These are phyloP conservation scores for Crossocerus cetratus DNA, from an alignment of 2,888 invertebrate species.

Conservation along the genomic window DNA sequence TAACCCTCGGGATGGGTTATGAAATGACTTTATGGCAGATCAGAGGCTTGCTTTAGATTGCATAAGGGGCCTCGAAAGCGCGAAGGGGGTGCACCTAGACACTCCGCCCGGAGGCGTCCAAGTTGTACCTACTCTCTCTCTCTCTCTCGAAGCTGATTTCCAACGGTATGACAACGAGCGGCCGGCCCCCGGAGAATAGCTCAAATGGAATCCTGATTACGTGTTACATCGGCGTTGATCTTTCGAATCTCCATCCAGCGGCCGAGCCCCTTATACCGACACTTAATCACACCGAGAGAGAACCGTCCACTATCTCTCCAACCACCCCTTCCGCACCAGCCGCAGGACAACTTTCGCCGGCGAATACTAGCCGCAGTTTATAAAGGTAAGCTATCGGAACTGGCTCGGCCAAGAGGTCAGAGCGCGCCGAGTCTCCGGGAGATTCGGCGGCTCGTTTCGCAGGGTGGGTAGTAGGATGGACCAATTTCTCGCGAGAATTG, in stretches of 20 bases:
- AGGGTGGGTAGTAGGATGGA: conserved; percentile 38
- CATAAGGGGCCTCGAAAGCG: conserved; percentile 59
- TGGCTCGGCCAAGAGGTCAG: too few species aligned
- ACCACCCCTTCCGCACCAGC: too few species aligned
- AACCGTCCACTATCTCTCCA: too few species aligned
- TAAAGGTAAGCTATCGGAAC: too few species aligned
- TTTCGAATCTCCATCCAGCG: conserved; percentile 23
- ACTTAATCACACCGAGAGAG: too few species aligned
- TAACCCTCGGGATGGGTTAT: conserved; percentile 74
- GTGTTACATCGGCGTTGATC: conserved; percentile 31
- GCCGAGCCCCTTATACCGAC: not conserved
- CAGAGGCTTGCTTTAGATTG: conserved; percentile 75
- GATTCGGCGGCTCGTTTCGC: conserved; percentile 21
- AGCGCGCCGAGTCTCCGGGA: not conserved
- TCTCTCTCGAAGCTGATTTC: conserved; percentile 28
- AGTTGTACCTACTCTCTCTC: conserved; percentile 3
- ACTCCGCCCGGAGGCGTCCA: conserved; percentile 26
- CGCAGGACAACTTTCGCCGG: too few species aligned
- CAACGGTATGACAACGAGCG: conserved; percentile 45
- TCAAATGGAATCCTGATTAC: conserved; percentile 57
- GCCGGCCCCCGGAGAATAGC: conserved; percentile 46
- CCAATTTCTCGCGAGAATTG: conserved; percentile 35
- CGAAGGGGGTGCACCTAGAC: conserved; percentile 16
- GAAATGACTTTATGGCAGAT: conserved; percentile 77
- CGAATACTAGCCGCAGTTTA: too few species aligned